Evolutionary conservation across 2,113 vertebrate genomes (phyloP).

Genomic region (Esox niger): DNA sequence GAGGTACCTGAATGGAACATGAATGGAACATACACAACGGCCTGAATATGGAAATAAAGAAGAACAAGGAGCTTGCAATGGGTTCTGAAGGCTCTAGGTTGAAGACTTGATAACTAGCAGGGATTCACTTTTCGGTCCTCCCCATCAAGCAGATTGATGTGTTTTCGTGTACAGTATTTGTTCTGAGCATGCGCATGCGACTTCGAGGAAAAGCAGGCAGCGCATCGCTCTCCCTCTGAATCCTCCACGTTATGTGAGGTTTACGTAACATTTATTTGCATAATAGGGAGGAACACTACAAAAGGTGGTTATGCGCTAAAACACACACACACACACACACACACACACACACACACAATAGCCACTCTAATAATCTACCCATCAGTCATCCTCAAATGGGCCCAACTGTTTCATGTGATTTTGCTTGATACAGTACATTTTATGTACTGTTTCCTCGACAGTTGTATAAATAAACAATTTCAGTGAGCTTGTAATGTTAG

Average conservation of each 20-base stretch:
- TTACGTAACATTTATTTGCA: constrained; percentile 11
- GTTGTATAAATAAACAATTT: constrained; percentile 50
- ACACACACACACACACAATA: too few species aligned
- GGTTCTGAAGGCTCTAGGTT: constrained; percentile 59
- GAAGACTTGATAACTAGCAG: constrained; percentile 58
- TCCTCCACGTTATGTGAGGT: background rate
- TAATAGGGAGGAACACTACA: background rate
- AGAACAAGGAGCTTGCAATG: constrained; percentile 39
- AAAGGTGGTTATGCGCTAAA: constrained; percentile 5
- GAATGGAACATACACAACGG: constrained; percentile 8
- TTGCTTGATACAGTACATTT: constrained; percentile 29
- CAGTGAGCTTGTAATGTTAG: constrained; percentile 26
- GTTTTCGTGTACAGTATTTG: background rate
- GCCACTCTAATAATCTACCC: constrained; percentile 7
- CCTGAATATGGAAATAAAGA: constrained; percentile 23
- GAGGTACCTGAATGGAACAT: constrained; percentile 33
- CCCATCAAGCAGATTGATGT: constrained; percentile 41
- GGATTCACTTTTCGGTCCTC: constrained; percentile 53
- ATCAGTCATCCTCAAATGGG: constrained; percentile 14
- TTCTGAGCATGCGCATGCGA: background rate
- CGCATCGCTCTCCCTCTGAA: background rate
- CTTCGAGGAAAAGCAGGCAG: background rate
- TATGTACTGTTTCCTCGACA: constrained; percentile 47
- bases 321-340: background rate
- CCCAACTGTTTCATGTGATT: constrained; percentile 14